Evolutionary conservation across 2,797 vertebrate genomes (phyloP), one percentile per base, ranked within the genome.

Genomic region (Lepidocolaptes lacrymiger): DNA sequence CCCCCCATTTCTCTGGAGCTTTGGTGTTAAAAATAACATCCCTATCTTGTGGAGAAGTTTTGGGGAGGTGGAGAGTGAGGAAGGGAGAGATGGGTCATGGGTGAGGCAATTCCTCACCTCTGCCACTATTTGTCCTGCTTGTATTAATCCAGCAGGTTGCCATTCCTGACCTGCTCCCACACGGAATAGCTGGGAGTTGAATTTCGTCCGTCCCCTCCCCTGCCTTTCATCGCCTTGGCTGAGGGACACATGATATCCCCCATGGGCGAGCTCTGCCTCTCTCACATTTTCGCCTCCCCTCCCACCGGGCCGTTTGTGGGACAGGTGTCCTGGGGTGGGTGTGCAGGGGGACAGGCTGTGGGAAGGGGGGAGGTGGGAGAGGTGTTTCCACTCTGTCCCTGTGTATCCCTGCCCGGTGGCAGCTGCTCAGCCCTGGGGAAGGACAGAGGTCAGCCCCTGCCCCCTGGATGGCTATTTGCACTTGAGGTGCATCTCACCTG

Each of bases 281-380:
- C 27, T 37, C 20, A 4, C 0, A 0, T 43, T 82, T 71, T 43
- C 44, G 8, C 21, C 64, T 52, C 44, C 26, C 6, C 10, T 78
- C 20, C 23, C 7, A 1, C 12, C 6, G 43, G 51, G 44, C 12
- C 18, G 0, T 9, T 46, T 0, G 0, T 2, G 14, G 56, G 10
- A 20, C 27, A 49, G 66, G 39, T 2, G 3, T 26, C n/a, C 15
- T 36, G 3, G 12, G 19, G 41, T 14, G 27, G 24, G 12, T 5
- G 16, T 49, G 15, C 43, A 19, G 36, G 1, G 3, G 46, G 32
- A 44, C 0, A 6, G 20, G 32, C 36, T 26, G 72, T 15, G 52
- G 74, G 44, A 37, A 64, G 59, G n/a, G 12, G 34, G 51, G 55
- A 66, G 5, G 10, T 14, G 36, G 32, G 14, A 59, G 51, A 62